These are phyloP conservation scores for Drosophila arawakana DNA, from an alignment of 1,140 invertebrate species.

Conservation along the genomic window DNA sequence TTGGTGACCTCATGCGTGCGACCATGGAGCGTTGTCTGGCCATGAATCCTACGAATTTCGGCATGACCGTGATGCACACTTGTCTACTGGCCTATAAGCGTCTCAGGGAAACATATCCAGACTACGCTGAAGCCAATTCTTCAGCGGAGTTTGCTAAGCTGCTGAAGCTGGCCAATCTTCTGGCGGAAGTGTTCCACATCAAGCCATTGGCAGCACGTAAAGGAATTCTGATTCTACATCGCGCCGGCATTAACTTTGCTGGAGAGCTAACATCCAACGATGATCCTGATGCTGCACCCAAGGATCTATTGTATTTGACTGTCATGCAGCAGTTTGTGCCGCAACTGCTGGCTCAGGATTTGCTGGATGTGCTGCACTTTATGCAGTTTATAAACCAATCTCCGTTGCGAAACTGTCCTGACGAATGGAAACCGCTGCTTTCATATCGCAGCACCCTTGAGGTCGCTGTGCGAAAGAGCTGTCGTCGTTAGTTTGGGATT, in stretches of 20 bases:
- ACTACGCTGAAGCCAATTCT: neutral
- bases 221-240: conserved; percentile 41
- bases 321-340: conserved; percentile 56
- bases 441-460: conserved; percentile 44
- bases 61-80: conserved; percentile 65
- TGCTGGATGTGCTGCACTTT: conserved; percentile 3
- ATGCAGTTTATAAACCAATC: conserved; percentile 34
- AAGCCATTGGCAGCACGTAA: conserved; percentile 30
- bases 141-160: conserved; percentile 41
- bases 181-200: conserved; percentile 30
- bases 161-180: conserved; percentile 23
- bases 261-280: neutral
- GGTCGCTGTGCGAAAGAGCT: conserved; percentile 8
- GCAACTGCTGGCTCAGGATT: conserved; percentile 56
- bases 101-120: neutral
- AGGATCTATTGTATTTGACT: conserved; percentile 41
- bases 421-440: conserved; percentile 37
- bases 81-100: conserved; percentile 27
- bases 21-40: conserved; percentile 47
- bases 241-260: conserved; percentile 53
- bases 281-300: conserved; percentile 9
- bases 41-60: conserved; percentile 48
- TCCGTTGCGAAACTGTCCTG: neutral
- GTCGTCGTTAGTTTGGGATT: conserved; percentile 19
- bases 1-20: conserved; percentile 52